Conservation (phyloP, 2,797 vertebrate genomes). For the Microctenopoma stevenorrisi region DNA sequence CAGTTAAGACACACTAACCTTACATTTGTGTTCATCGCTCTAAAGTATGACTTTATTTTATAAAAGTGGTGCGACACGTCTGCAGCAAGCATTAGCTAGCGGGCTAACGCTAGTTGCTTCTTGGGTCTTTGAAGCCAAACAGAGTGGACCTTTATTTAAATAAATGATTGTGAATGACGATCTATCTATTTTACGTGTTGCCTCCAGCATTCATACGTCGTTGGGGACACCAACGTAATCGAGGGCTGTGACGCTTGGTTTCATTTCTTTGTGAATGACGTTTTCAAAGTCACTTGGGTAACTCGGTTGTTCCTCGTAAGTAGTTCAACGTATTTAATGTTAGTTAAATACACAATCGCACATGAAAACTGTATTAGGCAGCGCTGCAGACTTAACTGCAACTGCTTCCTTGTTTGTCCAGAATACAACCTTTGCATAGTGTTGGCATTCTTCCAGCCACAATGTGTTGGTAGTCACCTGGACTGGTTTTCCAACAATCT, state of each 20-base stretch:
- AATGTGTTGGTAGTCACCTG: no score
- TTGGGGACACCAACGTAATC: neutral
- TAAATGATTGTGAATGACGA: accelerated
- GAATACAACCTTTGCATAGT: no score
- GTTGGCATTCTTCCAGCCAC: no score
- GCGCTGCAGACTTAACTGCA: no score
- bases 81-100: conserved; percentile 40
- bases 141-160: neutral
- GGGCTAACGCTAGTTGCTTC: conserved; percentile 12
- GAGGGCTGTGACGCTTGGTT: neutral
- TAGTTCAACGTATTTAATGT: no score
- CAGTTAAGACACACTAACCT: accelerated
- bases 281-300: no score
- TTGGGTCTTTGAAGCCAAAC: neutral
- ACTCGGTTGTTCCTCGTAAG: no score
- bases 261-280: no score
- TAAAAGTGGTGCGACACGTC: neutral
- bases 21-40: accelerated
- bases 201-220: accelerated
- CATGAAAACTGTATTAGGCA: no score
- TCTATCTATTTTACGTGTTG: accelerated
- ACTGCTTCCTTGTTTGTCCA: no score
- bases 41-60: accelerated
- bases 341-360: no score
- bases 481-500: no score